Evolutionary conservation across 2,797 vertebrate species (phyloP), one percentile per base, ranked within the genome.

Genomic region (Microchirus variegatus): DNA sequence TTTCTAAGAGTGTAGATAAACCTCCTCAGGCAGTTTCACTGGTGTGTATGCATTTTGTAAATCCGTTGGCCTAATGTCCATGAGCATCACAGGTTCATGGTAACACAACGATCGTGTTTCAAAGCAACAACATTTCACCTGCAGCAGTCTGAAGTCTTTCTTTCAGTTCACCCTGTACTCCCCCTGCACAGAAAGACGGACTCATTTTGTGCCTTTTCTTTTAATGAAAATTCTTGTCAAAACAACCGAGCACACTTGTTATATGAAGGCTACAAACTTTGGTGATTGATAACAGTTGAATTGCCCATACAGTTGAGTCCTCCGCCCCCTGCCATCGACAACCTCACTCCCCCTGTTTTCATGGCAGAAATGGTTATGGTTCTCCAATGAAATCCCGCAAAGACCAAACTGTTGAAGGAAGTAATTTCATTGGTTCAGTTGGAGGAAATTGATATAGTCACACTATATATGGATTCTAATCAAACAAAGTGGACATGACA

Each of bases 201-300:
- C 19, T 41, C 51, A 59, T 52, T 45, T 52, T 45, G 37, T 43
- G 50, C 37, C 48, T 74, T 76, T 50, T 67, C 81, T 83, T 78
- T 59, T 49, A 58, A 72, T 73, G 36, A 78, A 83, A 82, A 63
- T 67, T 70, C 80, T 82, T 70, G 73, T 87, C 77, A 85, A 72
- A 85, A 83, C 76, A 76, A 67, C 18, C 31, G 0, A 66, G 60
- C 31, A 26, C 76, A 62, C 67, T 71, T 19, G 3, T 46, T 46
- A 10, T 47, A 60, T 72, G 72, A 77, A 73, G 43, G 59, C 60
- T 67, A 12, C 56, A 66, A 45, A 59, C 59, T 83, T 59, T 16
- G 14, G 59, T 93, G 90, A 93, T 90, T 92, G 90, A 93, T 92
- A 81, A 87, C 74, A 58, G 61, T 36, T 76, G 72, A 82, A 92